Percentiles rank a stretch among this genome's conserved stretches.
Evolutionary conservation across 2,113 vertebrate genomes (phyloP).

Genomic region (Ceyx melanurus): DNA sequence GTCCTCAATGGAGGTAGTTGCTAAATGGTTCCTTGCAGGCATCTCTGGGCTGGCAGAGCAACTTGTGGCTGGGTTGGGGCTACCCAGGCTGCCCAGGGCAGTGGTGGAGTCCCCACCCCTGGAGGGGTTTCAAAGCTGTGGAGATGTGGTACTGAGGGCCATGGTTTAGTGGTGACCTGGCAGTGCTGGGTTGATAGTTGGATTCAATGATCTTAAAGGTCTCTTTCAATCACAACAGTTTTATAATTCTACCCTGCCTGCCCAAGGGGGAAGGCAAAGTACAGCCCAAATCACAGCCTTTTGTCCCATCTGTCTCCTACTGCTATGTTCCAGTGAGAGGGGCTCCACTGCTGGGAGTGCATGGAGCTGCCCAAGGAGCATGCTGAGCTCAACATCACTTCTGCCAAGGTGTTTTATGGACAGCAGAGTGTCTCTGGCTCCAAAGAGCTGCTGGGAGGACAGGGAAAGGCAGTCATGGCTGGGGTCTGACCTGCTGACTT

Average conservation of each 20-base stretch:
- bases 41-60: background rate
- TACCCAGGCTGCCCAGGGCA: no score
- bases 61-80: background rate
- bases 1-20: fast-evolving
- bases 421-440: fast-evolving
- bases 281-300: background rate
- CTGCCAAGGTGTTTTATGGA: background rate
- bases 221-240: no score
- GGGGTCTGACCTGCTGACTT: background rate
- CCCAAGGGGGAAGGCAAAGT: fast-evolving
- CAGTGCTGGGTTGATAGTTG: no score
- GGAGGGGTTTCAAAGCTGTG: no score
- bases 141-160: no score
- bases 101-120: no score
- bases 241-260: background rate
- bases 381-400: background rate
- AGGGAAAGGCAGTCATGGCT: fast-evolving
- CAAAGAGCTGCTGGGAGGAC: background rate
- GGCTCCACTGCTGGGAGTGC: background rate
- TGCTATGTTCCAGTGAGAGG: fast-evolving
- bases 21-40: background rate
- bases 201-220: no score
- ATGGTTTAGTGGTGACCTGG: no score
- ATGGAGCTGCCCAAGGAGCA: background rate
- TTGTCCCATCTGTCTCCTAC: fast-evolving